These are phyloP conservation scores for Phocoena phocoena DNA, from an alignment of 2,113 vertebrate genomes.

Conservation along the genomic window DNA sequence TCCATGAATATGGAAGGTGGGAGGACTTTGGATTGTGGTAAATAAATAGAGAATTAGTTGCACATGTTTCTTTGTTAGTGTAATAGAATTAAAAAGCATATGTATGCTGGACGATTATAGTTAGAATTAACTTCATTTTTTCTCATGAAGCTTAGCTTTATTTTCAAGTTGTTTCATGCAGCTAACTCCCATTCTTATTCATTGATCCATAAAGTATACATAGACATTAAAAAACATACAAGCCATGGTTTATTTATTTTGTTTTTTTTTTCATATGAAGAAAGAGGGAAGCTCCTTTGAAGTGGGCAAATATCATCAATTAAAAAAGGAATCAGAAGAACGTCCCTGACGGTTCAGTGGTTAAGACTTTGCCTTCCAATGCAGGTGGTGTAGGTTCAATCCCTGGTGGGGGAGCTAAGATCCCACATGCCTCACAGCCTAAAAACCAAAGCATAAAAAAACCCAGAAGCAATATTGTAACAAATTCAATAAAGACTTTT, in stretches of 20 bases:
- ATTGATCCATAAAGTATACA: background rate
- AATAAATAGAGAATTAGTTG: slow-evolving; percentile 65
- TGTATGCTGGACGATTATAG: slow-evolving; percentile 50
- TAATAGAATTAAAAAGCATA: slow-evolving; percentile 64
- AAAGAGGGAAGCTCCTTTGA: background rate
- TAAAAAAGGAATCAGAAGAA: background rate
- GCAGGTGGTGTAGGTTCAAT: too few relatives aligned
- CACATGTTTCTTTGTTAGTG: slow-evolving; percentile 74
- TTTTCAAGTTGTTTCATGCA: slow-evolving; percentile 54
- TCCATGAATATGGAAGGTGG: slow-evolving; percentile 68
- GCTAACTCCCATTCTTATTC: background rate
- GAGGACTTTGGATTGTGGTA: slow-evolving; percentile 59
- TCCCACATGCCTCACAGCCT: too few relatives aligned
- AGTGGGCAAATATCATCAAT: background rate
- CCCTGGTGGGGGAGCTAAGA: too few relatives aligned
- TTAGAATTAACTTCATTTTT: slow-evolving; percentile 38
- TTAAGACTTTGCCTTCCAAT: too few relatives aligned
- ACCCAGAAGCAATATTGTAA: too few relatives aligned
- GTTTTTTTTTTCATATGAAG: slow-evolving; percentile 20
- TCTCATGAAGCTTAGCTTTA: slow-evolving; percentile 59
- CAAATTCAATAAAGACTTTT: too few relatives aligned
- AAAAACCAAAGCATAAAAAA: too few relatives aligned
- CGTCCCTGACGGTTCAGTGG: too few relatives aligned
- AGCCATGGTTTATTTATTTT: background rate
- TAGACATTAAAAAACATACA: background rate